phyloP scores from a whole-genome alignment of 2,113 vertebrate species.

The Phalacrocorax brasilianus region DNA sequence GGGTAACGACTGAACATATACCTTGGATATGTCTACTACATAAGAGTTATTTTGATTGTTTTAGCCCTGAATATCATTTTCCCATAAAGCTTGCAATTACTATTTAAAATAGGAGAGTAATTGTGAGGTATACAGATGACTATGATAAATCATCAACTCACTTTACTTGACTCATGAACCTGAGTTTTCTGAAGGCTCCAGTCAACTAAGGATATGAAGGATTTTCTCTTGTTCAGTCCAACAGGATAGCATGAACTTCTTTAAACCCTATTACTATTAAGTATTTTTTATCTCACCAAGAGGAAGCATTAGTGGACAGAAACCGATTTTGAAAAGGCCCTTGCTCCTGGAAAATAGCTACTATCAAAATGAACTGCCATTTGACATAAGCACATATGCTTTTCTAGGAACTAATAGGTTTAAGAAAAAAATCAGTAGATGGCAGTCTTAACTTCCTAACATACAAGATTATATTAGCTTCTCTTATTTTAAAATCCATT shows the following conservation, averaged over 20 bases:
- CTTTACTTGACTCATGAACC: constrained; percentile 19
- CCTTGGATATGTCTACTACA: background rate
- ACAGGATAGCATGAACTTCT: constrained; percentile 18
- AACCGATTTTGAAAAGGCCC: constrained; percentile 77
- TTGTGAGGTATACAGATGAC: background rate
- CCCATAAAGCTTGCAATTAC: background rate
- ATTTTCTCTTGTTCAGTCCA: background rate
- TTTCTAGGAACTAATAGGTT: constrained; percentile 56
- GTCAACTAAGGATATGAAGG: background rate
- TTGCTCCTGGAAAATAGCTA: constrained; percentile 31
- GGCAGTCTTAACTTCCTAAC: constrained; percentile 90
- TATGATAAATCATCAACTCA: constrained; percentile 20
- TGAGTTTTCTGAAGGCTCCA: constrained; percentile 32
- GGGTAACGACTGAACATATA: background rate
- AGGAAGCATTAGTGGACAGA: constrained; percentile 36
- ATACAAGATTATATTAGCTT: background rate
- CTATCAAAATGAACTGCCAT: constrained; percentile 76
- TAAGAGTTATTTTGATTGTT: background rate
- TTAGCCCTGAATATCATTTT: background rate
- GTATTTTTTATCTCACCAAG: constrained; percentile 25
- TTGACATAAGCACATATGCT: constrained; percentile 52
- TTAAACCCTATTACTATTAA: constrained; percentile 13
- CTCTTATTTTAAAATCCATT: constrained; percentile 35
- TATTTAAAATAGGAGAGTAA: background rate
- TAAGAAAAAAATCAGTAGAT: constrained; percentile 86